Evolutionary conservation across 2,113 vertebrate species (phyloP), one percentile per base, ranked within the genome.

Genomic region (Phalacrocorax pelagicus): DNA sequence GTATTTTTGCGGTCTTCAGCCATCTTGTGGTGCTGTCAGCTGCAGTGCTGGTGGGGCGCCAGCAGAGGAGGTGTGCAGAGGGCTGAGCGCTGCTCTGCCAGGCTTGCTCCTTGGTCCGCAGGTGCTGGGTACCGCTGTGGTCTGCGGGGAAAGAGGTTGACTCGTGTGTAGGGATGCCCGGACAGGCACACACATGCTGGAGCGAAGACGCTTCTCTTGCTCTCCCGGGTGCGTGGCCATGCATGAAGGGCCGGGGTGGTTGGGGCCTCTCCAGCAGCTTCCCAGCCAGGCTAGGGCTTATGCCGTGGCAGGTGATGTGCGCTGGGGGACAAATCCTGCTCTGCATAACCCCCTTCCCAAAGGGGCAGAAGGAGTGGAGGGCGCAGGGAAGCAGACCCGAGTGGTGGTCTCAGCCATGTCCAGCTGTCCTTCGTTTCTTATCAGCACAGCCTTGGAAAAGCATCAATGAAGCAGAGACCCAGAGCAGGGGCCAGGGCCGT

Each of bases 101-200:
- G 15, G 26, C 34, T 40, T 88, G 58, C 32, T 85, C 15, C 44
- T n/a, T 24, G 21, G 5, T 42, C 7, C n/a, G 26, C 46, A 46
- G 3, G 0, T n/a, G 38, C 42, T 12, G 36, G 42, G 5, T 29
- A 13, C 0, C 0, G 71, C 82, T 91, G 57, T 13, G 62, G 18
- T 10, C 26, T 47, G 47, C 15, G 52, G 69, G 27, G 16, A 63
- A 46, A 47, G 77, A 67, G 46, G 26, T 32, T 2, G 2, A 9
- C 16, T 36, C 15, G 13, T 5, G 10, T 23, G 16, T 15, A 67
- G 42, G 55, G 27, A 67, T 42, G 71, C 19, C 11, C 38, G 32
- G 24, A 7, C 4, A 0, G 4, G 23, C 57, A 22, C 0, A 0
- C 24, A 10, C 12, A 12, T 1, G 2, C 14, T 14, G 18, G n/a